Evolutionary conservation across 2,888 invertebrate genomes (phyloP).

Genomic region (Paralinhomoeus sp.): DNA sequence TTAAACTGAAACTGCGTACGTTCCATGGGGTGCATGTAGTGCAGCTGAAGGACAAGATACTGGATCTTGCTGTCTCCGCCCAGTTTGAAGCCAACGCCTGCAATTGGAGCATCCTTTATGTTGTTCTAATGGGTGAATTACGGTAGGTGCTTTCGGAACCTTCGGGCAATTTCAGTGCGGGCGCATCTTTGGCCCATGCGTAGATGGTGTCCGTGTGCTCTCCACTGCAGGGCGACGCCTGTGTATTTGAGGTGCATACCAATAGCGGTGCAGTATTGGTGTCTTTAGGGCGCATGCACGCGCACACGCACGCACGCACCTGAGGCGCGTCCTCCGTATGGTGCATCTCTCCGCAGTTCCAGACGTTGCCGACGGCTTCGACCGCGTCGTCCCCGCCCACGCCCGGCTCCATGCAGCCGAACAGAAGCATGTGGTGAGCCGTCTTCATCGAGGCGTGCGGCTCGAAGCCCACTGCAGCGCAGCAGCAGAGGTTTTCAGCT

Average conservation of each 20-base stretch:
- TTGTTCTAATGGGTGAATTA: neutral
- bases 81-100: conserved; percentile 66
- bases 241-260: too few relatives aligned
- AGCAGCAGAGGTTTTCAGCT: neutral
- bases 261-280: too few relatives aligned
- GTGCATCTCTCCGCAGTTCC: conserved; percentile 82
- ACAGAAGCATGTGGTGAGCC: conserved; percentile 76
- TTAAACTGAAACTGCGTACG: conserved; percentile 14
- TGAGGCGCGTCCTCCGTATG: conserved; percentile 26
- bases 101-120: conserved; percentile 3
- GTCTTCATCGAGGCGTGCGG: conserved; percentile 71
- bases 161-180: conserved; percentile 49
- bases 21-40: conserved; percentile 37
- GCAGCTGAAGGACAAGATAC: conserved; percentile 77
- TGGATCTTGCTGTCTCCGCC: conserved; percentile 57
- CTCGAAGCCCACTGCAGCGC: conserved; percentile 55
- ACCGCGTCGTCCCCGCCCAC: conserved; percentile 28
- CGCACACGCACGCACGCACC: conserved; percentile 19
- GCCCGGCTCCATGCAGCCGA: conserved; percentile 62
- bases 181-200: conserved; percentile 82
- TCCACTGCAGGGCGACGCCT: conserved; percentile 46
- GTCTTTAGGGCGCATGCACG: too few relatives aligned
- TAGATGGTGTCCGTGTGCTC: conserved; percentile 45
- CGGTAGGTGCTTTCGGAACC: conserved; percentile 26
- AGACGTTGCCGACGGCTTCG: conserved; percentile 9